phyloP scores from a whole-genome alignment of 1,140 invertebrate species.

The Ostrea denselamellosa region DNA sequence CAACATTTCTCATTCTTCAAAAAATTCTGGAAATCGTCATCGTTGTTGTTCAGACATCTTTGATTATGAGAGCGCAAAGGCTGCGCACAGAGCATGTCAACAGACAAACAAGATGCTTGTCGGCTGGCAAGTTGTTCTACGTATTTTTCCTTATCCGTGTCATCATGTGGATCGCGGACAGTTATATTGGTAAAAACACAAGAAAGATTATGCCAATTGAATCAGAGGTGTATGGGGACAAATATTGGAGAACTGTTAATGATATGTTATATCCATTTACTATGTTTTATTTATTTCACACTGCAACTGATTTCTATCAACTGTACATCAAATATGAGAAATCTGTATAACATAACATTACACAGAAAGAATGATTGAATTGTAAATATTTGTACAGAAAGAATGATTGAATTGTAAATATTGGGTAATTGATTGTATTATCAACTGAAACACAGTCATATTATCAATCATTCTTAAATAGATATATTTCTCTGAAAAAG shows the following conservation, averaged over 20 bases:
- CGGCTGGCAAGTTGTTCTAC: background rate
- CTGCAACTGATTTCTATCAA: background rate
- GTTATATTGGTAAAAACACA: constrained; percentile 14
- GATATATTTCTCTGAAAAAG: no score
- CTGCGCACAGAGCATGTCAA: background rate
- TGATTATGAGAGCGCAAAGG: background rate
- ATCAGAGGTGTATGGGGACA: background rate
- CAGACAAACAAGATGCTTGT: background rate
- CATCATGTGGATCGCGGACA: constrained; percentile 11
- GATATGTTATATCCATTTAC: background rate
- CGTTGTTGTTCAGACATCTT: background rate
- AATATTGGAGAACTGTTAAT: background rate
- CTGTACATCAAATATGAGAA: background rate
- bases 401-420: no score
- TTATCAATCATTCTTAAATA: no score
- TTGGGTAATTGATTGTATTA: no score
- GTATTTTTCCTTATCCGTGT: background rate
- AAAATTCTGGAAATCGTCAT: background rate
- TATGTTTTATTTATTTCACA: constrained; percentile 1
- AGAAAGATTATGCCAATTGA: background rate
- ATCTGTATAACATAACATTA: background rate
- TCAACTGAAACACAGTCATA: no score
- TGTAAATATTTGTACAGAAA: no score
- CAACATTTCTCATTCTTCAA: constrained; percentile 20
- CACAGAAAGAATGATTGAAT: no score